Evolutionary conservation across 1,140 invertebrate species (phyloP).

Genomic region (Pseudoatta argentina): DNA sequence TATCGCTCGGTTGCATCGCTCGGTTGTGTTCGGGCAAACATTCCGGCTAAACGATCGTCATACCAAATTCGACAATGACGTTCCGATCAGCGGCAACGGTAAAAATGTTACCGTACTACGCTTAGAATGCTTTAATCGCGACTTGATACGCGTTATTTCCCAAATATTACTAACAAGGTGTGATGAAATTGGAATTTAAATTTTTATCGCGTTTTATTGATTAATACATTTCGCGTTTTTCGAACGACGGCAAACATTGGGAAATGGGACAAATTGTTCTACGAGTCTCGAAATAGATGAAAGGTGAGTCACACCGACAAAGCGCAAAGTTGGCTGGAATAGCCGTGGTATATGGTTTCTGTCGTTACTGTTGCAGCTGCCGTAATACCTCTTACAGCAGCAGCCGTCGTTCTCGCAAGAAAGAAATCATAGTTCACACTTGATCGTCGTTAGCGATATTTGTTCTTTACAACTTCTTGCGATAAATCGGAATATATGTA

Average conservation of each 20-base stretch:
- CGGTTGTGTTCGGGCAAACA: conserved; percentile 47
- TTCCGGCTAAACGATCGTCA: conserved; percentile 55
- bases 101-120: conserved; percentile 33
- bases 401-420: conserved; percentile 43
- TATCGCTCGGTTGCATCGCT: conserved; percentile 1
- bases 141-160: background rate
- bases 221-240: conserved; percentile 4
- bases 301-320: conserved; percentile 42
- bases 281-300: background rate
- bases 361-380: conserved; percentile 55
- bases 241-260: background rate
- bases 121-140: background rate
- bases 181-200: background rate
- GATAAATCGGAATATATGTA: conserved; percentile 8
- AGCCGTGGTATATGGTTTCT: conserved; percentile 48
- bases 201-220: conserved; percentile 2
- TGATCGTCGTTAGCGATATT: conserved; percentile 16
- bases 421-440: conserved; percentile 19
- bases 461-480: background rate
- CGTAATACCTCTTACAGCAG: conserved; percentile 48
- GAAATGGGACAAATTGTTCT: background rate
- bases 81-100: conserved; percentile 30
- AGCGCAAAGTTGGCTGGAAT: conserved; percentile 55
- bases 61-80: conserved; percentile 32
- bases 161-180: background rate